Evolutionary conservation across 1,140 invertebrate species (phyloP).

Genomic region (Drosophila sechellia): DNA sequence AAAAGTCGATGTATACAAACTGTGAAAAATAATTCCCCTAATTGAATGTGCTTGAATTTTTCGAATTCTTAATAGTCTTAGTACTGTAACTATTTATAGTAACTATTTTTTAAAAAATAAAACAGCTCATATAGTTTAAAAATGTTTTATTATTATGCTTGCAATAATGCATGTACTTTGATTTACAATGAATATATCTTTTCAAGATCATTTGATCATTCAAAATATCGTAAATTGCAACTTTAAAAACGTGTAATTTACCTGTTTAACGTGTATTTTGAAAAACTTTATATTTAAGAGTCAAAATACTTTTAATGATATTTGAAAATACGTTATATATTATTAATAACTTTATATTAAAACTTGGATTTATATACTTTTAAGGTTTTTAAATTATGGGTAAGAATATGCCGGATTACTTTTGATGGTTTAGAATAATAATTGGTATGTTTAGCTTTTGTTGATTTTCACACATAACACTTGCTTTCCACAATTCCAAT

Average conservation of each 20-base stretch:
- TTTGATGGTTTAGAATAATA: not conserved
- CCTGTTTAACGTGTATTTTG: slow-evolving; percentile 6
- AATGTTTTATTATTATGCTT: too few species aligned
- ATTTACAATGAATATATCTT: too few species aligned
- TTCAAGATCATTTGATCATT: not conserved
- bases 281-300: not conserved
- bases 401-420: slow-evolving; percentile 4
- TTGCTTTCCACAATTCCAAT: slow-evolving; percentile 21
- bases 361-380: slow-evolving; percentile 3
- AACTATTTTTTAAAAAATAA: not conserved
- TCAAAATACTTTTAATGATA: slow-evolving; percentile 1
- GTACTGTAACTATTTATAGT: too few species aligned
- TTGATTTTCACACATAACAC: slow-evolving; percentile 15
- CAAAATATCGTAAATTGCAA: not conserved
- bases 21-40: not conserved
- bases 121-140: not conserved
- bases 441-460: slow-evolving; percentile 6
- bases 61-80: not conserved
- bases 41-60: not conserved
- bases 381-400: slow-evolving; percentile 4
- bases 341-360: not conserved
- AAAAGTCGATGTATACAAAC: too few species aligned
- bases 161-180: too few species aligned
- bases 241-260: slow-evolving; percentile 3
- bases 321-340: slow-evolving; percentile 13